These are phyloP conservation scores for Ibidorhyncha struthersii DNA, from an alignment of 2,113 vertebrate genomes.

Conservation along the genomic window DNA sequence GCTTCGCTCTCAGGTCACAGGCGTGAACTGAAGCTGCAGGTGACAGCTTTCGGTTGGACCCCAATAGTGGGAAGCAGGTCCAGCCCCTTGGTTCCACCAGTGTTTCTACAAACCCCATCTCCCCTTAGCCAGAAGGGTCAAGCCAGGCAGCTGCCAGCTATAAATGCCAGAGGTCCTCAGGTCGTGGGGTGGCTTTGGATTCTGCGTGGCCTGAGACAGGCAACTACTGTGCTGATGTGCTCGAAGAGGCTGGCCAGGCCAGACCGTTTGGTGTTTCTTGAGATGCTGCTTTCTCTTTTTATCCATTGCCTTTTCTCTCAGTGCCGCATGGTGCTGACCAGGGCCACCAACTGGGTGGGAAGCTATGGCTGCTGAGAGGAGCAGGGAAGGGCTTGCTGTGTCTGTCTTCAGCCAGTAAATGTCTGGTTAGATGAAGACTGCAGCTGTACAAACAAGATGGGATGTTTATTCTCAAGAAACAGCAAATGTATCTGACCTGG, in stretches of 20 bases:
- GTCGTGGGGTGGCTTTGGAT: neutral
- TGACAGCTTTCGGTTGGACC: neutral
- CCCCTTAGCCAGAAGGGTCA: neutral
- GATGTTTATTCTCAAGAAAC: neutral
- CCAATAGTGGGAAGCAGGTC: fast-evolving
- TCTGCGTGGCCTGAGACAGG: neutral
- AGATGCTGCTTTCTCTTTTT: neutral
- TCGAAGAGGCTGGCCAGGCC: neutral
- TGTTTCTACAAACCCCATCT: neutral
- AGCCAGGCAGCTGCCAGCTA: neutral
- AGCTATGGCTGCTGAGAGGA: neutral
- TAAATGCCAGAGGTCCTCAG: neutral
- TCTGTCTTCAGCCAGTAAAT: neutral
- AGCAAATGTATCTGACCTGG: neutral
- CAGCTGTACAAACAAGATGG: neutral
- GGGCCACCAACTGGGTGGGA: neutral
- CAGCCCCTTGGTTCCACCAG: neutral
- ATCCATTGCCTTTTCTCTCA: neutral
- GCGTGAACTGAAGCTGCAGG: neutral
- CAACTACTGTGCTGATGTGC: neutral
- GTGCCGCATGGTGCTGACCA: neutral
- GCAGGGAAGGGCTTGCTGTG: neutral
- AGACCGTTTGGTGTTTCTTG: neutral
- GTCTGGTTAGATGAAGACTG: neutral
- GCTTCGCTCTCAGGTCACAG: neutral